phyloP scores from a whole-genome alignment of 2,888 invertebrate genomes.

The Polymixis flavicincta region DNA sequence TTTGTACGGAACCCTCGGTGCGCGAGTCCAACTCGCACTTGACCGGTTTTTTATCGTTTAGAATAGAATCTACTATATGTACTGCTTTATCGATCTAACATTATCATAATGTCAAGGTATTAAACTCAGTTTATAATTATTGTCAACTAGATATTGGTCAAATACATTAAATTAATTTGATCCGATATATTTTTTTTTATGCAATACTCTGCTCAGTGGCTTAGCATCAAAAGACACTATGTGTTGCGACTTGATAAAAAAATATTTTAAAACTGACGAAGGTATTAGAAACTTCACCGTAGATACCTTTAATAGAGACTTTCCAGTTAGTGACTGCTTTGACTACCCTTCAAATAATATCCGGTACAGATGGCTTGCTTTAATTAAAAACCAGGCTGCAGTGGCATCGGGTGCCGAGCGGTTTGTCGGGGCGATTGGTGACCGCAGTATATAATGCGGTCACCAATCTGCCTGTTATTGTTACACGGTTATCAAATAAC shows the following conservation, averaged over 20 bases:
- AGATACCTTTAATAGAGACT: neutral
- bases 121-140: no score
- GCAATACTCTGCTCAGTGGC: neutral
- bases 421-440: constrained; percentile 22
- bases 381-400: constrained; percentile 46
- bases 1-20: no score
- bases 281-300: neutral
- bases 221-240: neutral
- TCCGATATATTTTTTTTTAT: neutral
- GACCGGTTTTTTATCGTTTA: no score
- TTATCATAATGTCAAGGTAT: no score
- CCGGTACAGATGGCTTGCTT: constrained; percentile 36
- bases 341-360: constrained; percentile 19
- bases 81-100: no score
- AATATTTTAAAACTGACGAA: neutral
- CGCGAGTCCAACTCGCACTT: no score
- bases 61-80: no score
- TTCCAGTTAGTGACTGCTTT: constrained; percentile 25
- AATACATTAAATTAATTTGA: neutral
- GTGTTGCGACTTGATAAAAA: no score
- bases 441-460: constrained; percentile 43
- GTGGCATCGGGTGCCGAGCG: neutral
- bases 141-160: neutral
- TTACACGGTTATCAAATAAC: constrained; percentile 32
- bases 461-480: constrained; percentile 29